Evolutionary conservation across 2,113 vertebrate species (phyloP).

Genomic region (Sebastes fasciatus): DNA sequence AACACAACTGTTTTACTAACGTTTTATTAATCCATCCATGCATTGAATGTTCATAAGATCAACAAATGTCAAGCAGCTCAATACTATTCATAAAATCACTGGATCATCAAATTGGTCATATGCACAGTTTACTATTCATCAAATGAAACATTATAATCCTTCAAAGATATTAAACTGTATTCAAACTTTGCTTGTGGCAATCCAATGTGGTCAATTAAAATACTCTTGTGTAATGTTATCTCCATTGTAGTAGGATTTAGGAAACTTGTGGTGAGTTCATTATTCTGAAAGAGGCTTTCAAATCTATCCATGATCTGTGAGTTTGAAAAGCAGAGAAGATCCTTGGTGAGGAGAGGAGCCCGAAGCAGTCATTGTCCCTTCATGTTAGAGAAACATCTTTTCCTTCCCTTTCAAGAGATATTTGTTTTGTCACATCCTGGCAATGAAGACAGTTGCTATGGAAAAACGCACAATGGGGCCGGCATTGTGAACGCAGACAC

Average conservation of each 20-base stretch:
- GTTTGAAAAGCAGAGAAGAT: slow-evolving; percentile 56
- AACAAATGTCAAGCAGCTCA: background rate
- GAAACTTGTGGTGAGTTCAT: slow-evolving; percentile 59
- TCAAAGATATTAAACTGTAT: slow-evolving; percentile 23
- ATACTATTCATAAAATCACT: background rate
- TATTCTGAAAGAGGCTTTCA: slow-evolving; percentile 59
- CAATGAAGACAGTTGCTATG: slow-evolving; percentile 84
- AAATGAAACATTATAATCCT: slow-evolving; percentile 1
- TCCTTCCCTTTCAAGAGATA: slow-evolving; percentile 70
- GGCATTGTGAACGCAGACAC: slow-evolving; percentile 73
- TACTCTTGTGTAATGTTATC: slow-evolving; percentile 27
- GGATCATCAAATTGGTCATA: background rate
- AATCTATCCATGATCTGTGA: slow-evolving; percentile 50
- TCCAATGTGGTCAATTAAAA: slow-evolving; percentile 54
- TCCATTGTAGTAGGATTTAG: slow-evolving; percentile 40
- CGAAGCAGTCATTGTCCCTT: slow-evolving; percentile 69
- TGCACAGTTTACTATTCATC: background rate
- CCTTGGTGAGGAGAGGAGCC: slow-evolving; percentile 56
- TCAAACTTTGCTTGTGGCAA: slow-evolving; percentile 24
- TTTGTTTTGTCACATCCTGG: slow-evolving; percentile 80
- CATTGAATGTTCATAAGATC: background rate
- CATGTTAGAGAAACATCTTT: slow-evolving; percentile 69
- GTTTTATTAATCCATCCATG: background rate
- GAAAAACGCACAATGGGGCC: slow-evolving; percentile 75
- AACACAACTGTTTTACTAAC: slow-evolving; percentile 3